phyloP scores from a whole-genome alignment of 2,888 invertebrate species.

The Xestoiulus laeticollis region DNA sequence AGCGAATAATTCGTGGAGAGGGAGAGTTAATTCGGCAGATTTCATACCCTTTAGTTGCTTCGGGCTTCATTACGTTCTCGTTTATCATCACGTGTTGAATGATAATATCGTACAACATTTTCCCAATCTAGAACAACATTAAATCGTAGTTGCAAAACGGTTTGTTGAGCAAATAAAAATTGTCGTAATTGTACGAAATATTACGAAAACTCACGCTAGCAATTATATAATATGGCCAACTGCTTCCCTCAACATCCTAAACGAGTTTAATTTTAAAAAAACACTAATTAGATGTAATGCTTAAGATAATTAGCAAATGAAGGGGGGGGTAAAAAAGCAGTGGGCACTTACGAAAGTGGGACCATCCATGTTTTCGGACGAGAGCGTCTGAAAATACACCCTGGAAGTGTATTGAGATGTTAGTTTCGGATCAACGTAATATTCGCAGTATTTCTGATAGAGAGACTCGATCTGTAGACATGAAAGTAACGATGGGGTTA shows the following conservation, averaged over 20 bases:
- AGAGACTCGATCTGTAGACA: conserved; percentile 43
- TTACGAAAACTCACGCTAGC: conserved; percentile 3
- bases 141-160: background rate
- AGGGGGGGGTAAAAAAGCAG: background rate
- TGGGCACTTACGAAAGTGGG: conserved; percentile 49
- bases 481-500: no score
- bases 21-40: background rate
- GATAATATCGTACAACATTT: conserved; percentile 86
- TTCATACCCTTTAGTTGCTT: background rate
- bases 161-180: background rate
- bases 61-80: conserved; percentile 69
- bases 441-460: conserved; percentile 51
- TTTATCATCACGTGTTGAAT: conserved; percentile 86
- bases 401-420: conserved; percentile 40
- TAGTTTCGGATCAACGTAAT: conserved; percentile 42
- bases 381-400: conserved; percentile 48
- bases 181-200: background rate
- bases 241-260: conserved; percentile 34
- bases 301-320: background rate
- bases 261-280: background rate
- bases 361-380: conserved; percentile 21
- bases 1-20: background rate
- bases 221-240: conserved; percentile 45
- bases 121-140: conserved; percentile 70
- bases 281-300: background rate